Base-by-base conservation (phyloP, 2,888 invertebrate genomes). In the Scaptomyza flava region DNA sequence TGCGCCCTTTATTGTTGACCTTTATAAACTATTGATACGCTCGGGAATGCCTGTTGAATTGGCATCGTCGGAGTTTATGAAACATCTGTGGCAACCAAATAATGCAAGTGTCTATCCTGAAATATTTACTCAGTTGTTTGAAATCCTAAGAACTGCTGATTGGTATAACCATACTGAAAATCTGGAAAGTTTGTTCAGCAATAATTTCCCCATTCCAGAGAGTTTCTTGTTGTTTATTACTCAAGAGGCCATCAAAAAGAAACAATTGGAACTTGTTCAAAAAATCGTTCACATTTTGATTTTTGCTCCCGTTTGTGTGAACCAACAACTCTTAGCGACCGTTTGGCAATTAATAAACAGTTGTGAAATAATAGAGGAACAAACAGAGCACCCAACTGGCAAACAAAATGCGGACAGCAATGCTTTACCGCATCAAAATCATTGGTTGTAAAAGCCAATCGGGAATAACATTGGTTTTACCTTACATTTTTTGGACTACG, bases 31-130 rank as follows among this genome's bases (percentile, higher is more conserved):
- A 3, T 6, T 38, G 11, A 4, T 34, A 23, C 69, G 11, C 1
- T 34, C 1, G 14, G 17, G 20, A 4, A 3, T 57, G 34, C 17
- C n/a, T 1, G 57, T 58, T n/a, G 50, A 67, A 20, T 2, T 6
- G 0, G 61, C 67, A 11, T 41, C 36, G 0, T 17, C 34, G 0
- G n/a, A 8, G 1, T 57, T 82, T 4, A 81, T 86, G 79, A 20
- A 46, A 1, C 36, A 81, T 33, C 17, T 82, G 17, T 82, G 83
- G 86, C 1, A 48, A 3, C 58, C 69, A 1, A 7, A n/a, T n/a
- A 38, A 47, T 9, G 63, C 62, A 0, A 9, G 2, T 0, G 30
- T 31, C 9, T 54, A 33, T 50, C 50, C 46, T 0, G 47, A 57
- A 0, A 9, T 81, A 14, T 62, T 57, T 0, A 0, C 2, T 0